Conservation (phyloP, 2,888 invertebrate species). For the Limnephilus marmoratus region DNA sequence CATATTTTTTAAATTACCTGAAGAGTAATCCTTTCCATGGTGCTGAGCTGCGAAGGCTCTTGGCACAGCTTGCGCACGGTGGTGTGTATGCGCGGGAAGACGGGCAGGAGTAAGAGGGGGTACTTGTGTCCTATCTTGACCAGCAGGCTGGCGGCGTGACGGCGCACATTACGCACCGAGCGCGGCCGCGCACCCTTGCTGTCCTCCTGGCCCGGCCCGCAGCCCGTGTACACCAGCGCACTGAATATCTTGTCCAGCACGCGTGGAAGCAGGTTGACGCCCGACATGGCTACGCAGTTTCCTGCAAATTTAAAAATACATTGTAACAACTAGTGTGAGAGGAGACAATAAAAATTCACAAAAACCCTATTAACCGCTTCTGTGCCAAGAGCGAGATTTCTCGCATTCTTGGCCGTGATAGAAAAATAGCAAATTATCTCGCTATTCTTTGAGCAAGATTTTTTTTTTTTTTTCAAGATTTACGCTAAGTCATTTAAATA, state of each 20-base stretch:
- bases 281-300: slow-evolving; percentile 80
- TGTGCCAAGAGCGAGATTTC: no score
- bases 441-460: no score
- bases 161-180: slow-evolving; percentile 89
- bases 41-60: slow-evolving; percentile 84
- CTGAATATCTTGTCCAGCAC: slow-evolving; percentile 94
- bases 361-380: no score
- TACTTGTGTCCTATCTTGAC: slow-evolving; percentile 94
- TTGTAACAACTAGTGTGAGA: not conserved
- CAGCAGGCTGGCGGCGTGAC: slow-evolving; percentile 93
- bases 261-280: slow-evolving; percentile 83
- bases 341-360: no score
- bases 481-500: no score
- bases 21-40: slow-evolving; percentile 89
- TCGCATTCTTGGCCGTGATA: no score
- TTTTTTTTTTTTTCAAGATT: no score
- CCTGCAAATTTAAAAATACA: slow-evolving; percentile 66
- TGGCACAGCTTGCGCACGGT: slow-evolving; percentile 85
- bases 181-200: slow-evolving; percentile 80
- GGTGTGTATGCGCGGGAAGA: slow-evolving; percentile 90
- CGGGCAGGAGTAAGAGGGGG: slow-evolving; percentile 89
- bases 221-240: slow-evolving; percentile 85
- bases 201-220: slow-evolving; percentile 70
- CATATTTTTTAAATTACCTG: slow-evolving; percentile 69
- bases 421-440: no score